Evolutionary conservation across 2,888 invertebrate species (phyloP).

Genomic region (Cantharis flavilabris): DNA sequence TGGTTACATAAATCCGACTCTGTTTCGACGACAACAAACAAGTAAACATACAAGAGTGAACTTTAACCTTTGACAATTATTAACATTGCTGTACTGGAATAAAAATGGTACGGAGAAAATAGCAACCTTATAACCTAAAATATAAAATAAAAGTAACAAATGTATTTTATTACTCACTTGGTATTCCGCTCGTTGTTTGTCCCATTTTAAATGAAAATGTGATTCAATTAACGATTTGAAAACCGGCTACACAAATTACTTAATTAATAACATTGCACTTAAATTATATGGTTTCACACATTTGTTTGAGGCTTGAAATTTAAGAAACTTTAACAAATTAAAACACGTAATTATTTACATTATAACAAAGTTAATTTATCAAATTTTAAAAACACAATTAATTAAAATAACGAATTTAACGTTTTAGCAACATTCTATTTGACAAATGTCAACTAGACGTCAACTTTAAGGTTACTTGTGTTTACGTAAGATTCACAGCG

Average conservation of each 20-base stretch:
- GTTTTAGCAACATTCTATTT: background rate
- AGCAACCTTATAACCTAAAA: conserved; percentile 4
- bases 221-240: background rate
- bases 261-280: conserved; percentile 18
- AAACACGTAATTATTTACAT: background rate
- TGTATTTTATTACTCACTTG: conserved; percentile 37
- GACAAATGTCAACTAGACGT: background rate
- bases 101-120: background rate
- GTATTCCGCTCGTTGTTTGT: conserved; percentile 42
- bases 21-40: background rate
- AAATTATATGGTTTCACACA: background rate
- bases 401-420: background rate
- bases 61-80: background rate
- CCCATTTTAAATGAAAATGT: conserved; percentile 36
- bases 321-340: background rate
- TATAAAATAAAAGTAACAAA: background rate
- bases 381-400: background rate
- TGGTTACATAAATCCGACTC: background rate
- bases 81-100: background rate
- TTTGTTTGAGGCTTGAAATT: background rate
- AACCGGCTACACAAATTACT: conserved; percentile 8
- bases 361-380: background rate
- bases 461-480: background rate
- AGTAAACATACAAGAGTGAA: background rate
- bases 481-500: background rate